Percentiles rank a stretch among this genome's conserved stretches.
Conservation (phyloP, 2,113 vertebrate species). For the Mungos mungo region DNA sequence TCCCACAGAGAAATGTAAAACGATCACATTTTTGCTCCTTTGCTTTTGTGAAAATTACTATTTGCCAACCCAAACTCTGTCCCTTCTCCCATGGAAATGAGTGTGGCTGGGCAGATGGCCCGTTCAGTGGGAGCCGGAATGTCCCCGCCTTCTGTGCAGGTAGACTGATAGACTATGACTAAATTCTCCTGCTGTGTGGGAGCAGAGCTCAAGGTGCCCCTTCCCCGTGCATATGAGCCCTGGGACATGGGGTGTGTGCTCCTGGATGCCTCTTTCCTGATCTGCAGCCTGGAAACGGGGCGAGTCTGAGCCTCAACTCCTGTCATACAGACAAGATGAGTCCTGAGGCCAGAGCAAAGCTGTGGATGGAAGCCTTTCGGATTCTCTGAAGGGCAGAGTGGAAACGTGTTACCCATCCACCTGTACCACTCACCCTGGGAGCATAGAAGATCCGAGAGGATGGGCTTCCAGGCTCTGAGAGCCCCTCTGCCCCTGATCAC, state of each 20-base stretch:
- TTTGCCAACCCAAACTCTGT: not conserved
- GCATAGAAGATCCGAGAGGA: not conserved
- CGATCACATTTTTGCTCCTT: not conserved
- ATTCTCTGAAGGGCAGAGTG: not conserved
- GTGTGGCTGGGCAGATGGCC: too few relatives aligned
- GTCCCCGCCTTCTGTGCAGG: not conserved
- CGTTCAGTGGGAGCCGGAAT: accelerated
- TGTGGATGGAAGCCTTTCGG: not conserved
- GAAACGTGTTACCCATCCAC: too few relatives aligned
- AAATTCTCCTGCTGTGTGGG: not conserved
- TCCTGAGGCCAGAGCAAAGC: not conserved
- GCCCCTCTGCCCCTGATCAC: not conserved
- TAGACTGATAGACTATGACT: accelerated
- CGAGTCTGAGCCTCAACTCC: not conserved
- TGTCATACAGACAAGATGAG: accelerated
- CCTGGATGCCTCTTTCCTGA: not conserved
- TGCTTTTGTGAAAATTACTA: not conserved
- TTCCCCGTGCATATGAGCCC: accelerated
- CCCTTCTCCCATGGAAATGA: not conserved
- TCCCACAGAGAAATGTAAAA: not conserved
- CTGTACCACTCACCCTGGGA: not conserved
- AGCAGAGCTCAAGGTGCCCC: accelerated
- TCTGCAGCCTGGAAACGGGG: not conserved
- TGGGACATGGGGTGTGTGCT: too few relatives aligned
- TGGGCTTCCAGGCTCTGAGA: not conserved